Evolutionary conservation across 2,888 invertebrate species (phyloP).

Genomic region (Dasypolia templi): DNA sequence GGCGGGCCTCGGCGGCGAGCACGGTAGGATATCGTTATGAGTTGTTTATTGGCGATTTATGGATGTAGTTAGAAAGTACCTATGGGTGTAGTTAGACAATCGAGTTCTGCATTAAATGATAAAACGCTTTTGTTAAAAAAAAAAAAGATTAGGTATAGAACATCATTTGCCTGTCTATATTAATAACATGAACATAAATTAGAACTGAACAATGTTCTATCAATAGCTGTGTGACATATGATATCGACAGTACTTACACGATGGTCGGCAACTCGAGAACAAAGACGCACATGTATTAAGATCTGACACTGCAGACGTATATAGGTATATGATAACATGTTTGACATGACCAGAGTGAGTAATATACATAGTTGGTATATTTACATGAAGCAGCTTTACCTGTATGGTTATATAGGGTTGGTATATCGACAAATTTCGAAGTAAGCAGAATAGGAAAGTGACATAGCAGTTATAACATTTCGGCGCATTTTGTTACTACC

Average conservation of each 20-base stretch:
- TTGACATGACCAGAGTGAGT: neutral
- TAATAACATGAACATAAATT: neutral
- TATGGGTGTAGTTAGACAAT: neutral
- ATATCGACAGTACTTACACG: neutral
- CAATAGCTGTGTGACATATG: conserved; percentile 23
- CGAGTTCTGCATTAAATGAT: too few relatives aligned
- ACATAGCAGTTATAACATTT: neutral
- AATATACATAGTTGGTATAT: conserved; percentile 1
- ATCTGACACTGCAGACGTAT: conserved; percentile 7
- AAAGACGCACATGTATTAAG: conserved; percentile 21
- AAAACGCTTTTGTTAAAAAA: neutral
- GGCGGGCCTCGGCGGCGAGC: too few relatives aligned
- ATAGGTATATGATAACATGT: neutral
- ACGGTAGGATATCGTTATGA: too few relatives aligned
- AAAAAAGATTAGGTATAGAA: neutral
- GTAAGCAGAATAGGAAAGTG: neutral
- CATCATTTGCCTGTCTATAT: neutral
- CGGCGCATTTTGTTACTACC: conserved; percentile 18
- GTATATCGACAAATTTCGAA: neutral
- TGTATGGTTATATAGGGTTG: neutral
- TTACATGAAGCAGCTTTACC: neutral
- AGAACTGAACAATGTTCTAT: conserved; percentile 2
- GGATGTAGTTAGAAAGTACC: neutral
- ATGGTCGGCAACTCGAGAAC: conserved; percentile 27
- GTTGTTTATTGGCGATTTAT: conserved; percentile 23